Conservation (phyloP, 2,797 vertebrate genomes). For the Anisognathus igniventris region DNA sequence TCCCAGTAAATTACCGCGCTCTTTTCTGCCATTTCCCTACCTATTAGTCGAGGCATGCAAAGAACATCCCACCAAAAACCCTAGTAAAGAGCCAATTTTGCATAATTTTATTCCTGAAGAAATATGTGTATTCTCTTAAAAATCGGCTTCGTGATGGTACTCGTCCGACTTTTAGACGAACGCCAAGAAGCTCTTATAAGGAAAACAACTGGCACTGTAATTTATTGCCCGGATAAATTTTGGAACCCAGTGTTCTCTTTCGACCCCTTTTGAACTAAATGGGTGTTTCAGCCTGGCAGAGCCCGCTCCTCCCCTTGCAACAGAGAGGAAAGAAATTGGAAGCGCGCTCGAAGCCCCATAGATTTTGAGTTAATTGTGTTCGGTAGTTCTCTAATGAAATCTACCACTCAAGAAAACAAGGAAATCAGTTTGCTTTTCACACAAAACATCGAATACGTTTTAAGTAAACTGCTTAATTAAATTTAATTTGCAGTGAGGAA, state of each 20-base stretch:
- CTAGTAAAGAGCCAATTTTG: not conserved
- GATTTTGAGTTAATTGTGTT: constrained; percentile 18
- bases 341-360: not conserved
- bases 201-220: not conserved
- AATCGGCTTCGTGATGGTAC: not conserved
- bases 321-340: not conserved
- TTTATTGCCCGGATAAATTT: not conserved
- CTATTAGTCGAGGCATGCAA: not conserved
- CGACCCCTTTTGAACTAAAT: not conserved
- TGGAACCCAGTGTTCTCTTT: not conserved
- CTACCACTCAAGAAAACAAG: constrained; percentile 25
- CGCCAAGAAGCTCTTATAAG: not conserved
- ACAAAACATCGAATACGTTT: constrained; percentile 49
- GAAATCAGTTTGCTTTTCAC: constrained; percentile 51
- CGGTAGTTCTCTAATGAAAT: not conserved
- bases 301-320: not conserved
- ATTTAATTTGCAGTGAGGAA: constrained; percentile 42
- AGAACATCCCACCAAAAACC: not conserved
- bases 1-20: not conserved
- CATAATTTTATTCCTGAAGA: not conserved
- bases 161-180: not conserved
- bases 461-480: constrained; percentile 63
- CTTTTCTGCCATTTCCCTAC: not conserved
- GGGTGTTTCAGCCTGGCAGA: not conserved
- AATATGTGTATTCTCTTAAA: not conserved